A percentile compares a stretch with the other conserved stretches of the same genome.
Evolutionary conservation across 2,113 vertebrate species (phyloP).

Genomic region (Leptocoma aspasia): DNA sequence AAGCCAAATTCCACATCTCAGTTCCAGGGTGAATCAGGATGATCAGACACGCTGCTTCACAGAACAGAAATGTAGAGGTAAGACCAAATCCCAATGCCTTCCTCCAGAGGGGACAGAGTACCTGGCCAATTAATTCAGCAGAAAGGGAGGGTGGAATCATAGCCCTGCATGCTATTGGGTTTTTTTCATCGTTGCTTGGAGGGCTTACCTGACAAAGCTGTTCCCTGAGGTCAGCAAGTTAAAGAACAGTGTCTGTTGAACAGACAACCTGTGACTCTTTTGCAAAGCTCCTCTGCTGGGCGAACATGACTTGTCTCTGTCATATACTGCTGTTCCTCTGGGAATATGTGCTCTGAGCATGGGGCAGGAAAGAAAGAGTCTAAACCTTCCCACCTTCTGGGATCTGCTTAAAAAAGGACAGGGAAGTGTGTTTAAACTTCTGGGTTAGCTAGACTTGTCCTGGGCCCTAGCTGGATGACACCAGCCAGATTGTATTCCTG

Average conservation of each 20-base stretch:
- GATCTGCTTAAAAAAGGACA: background rate
- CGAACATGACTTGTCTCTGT: background rate
- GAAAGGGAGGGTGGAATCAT: background rate
- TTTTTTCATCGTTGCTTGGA: background rate
- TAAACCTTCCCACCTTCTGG: background rate
- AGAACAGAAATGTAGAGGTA: background rate
- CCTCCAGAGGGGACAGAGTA: background rate
- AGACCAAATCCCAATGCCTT: background rate
- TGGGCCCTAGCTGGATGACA: background rate
- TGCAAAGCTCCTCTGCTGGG: background rate
- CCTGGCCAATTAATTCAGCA: background rate
- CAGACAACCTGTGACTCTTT: background rate
- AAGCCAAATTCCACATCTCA: background rate
- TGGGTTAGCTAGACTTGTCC: background rate
- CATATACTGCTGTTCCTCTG: background rate
- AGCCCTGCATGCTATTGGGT: background rate
- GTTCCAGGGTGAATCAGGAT: background rate
- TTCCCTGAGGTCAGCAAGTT: background rate
- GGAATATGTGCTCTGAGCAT: background rate
- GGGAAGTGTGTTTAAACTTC: background rate
- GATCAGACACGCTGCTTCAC: background rate
- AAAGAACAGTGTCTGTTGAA: background rate
- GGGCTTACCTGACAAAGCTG: constrained; percentile 6
- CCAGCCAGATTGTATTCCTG: background rate
- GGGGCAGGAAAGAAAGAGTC: background rate